These are phyloP conservation scores for Drosophila antonietae DNA, from an alignment of 2,888 invertebrate genomes.

Conservation along the genomic window DNA sequence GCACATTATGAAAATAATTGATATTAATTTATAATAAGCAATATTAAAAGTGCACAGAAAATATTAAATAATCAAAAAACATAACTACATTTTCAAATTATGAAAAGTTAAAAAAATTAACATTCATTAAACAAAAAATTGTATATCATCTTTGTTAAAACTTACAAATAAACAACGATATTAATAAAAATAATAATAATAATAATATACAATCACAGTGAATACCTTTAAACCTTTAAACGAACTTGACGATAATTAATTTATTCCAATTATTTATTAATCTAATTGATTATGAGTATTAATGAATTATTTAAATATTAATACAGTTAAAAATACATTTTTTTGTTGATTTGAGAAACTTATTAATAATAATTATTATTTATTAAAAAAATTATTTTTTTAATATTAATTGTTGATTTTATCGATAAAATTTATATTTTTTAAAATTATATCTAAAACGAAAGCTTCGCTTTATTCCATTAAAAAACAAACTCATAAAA, in stretches of 20 bases:
- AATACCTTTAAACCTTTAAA: background rate
- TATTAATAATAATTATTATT: background rate
- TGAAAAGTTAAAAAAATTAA: background rate
- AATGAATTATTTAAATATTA: background rate
- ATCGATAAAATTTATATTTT: background rate
- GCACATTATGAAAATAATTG: constrained; percentile 35
- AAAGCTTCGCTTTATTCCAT: background rate
- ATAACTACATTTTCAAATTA: background rate
- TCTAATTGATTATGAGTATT: background rate
- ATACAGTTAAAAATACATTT: background rate
- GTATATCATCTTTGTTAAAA: background rate
- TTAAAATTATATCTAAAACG: background rate
- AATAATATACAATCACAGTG: background rate
- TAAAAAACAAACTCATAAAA: background rate
- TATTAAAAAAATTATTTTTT: background rate
- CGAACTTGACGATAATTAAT: no score
- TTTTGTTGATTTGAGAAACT: no score
- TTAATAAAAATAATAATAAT: background rate
- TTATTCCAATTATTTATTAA: background rate
- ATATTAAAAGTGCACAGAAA: background rate
- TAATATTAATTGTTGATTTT: background rate
- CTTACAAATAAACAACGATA: background rate
- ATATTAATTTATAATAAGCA: background rate
- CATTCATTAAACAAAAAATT: background rate
- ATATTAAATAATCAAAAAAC: background rate